Base-by-base conservation (phyloP, 2,888 invertebrate genomes). In the Patella ulyssiponensis region DNA sequence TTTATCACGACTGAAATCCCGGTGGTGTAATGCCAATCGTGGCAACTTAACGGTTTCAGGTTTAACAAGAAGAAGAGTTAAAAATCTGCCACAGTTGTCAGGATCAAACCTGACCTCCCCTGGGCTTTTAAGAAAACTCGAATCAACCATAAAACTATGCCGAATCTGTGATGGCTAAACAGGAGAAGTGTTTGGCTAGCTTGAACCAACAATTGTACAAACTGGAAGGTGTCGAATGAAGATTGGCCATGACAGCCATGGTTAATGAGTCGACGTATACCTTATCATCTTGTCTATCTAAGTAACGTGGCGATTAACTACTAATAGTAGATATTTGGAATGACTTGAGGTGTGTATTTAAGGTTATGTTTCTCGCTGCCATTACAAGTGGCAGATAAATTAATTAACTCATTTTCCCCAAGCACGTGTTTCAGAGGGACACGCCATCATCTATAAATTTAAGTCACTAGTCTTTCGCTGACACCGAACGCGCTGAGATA, bases 341-440 rank as follows among this genome's bases (percentile, higher is more conserved):
- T 64, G 64, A 23, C 64, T 64, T 20, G 23, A 23, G 64, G 64
- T 64, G 64, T 64, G 23, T 64, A 64, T 64, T 64, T 14, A 64
- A 23, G 20, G 23, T 64, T 64, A 23, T 20, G 64, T 64, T 64
- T 64, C 64, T 64, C 23, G 20, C 64, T 64, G 20, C 64, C 20
- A 64, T 64, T 64, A 64, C 64, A 64, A 64, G 64, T 64, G 64
- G 64, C 64, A 64, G 64, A 64, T 64, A 64, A 64, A 64, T 64
- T 64, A 64, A 64, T 64, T 64, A 64, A 64, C 64, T 64, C 23
- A 23, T 20, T 64, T 64, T 23, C 23, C 64, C 17, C 58, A 12
- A 64, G 20, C 64, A 64, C 64, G 64, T 64, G 64, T 64, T 64
- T 20, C 20, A 64, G 23, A 64, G 44, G 44, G 44, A 64, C 23